Conservation (phyloP, 2,797 vertebrate genomes). For the Catharus ustulatus region DNA sequence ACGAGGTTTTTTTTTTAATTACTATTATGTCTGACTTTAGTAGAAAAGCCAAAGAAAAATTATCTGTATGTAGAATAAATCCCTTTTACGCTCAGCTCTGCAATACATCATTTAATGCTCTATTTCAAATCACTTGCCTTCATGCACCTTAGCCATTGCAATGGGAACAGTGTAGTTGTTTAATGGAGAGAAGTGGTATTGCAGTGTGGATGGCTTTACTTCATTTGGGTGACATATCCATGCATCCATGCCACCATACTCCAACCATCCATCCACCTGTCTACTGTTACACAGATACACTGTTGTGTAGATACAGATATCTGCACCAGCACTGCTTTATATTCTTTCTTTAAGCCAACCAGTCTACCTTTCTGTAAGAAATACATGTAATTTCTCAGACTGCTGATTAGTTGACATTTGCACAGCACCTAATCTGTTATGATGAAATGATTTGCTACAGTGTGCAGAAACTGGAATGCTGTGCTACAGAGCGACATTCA, state of each 20-base stretch:
- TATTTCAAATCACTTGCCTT: not conserved
- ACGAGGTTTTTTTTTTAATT: not conserved
- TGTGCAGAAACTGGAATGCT: not conserved
- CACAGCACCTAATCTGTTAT: not conserved
- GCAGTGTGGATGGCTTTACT: not conserved
- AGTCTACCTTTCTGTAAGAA: not conserved
- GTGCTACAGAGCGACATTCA: not conserved
- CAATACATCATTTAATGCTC: not conserved
- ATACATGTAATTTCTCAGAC: not conserved
- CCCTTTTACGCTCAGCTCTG: not conserved
- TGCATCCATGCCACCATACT: not conserved
- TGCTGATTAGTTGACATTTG: not conserved
- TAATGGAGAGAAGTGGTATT: not conserved
- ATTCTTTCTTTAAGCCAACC: not conserved
- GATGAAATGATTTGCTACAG: not conserved
- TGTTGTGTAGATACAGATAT: not conserved
- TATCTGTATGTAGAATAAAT: not conserved
- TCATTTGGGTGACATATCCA: not conserved
- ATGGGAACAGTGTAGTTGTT: not conserved
- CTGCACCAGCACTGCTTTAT: not conserved
- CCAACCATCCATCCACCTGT: rapidly evolving
- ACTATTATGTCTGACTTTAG: not conserved
- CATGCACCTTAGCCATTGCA: not conserved
- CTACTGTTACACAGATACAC: rapidly evolving
- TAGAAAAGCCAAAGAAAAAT: conserved; percentile 9